phyloP scores from a whole-genome alignment of 2,797 vertebrate species.

The Knipowitschia caucasica region DNA sequence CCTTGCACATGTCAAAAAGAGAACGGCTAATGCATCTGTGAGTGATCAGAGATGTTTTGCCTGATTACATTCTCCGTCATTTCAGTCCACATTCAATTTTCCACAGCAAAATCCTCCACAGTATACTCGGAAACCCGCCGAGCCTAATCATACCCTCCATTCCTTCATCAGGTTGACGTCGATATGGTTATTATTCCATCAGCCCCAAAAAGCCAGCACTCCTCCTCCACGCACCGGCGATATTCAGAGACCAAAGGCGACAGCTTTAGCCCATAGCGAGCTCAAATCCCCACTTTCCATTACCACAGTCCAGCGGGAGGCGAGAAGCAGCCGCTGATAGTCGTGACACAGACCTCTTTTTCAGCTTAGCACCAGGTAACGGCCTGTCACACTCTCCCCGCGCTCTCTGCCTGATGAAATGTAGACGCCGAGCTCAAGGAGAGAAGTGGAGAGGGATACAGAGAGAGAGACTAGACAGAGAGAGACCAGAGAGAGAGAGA shows the following conservation, averaged over 20 bases:
- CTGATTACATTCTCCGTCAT: not conserved
- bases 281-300: slow-evolving; percentile 1
- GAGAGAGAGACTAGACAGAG: not conserved
- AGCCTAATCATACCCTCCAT: slow-evolving; percentile 8
- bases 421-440: slow-evolving; percentile 10
- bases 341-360: slow-evolving; percentile 26
- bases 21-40: not conserved
- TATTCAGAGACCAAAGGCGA: slow-evolving; percentile 2
- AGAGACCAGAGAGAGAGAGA: no score
- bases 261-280: slow-evolving; percentile 3
- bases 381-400: slow-evolving; percentile 19
- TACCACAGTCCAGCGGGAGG: slow-evolving; percentile 6
- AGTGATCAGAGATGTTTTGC: not conserved
- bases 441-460: not conserved
- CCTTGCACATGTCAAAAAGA: not conserved
- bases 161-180: slow-evolving; percentile 12
- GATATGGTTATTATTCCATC: not conserved
- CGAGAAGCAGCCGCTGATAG: slow-evolving; percentile 34
- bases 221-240: not conserved
- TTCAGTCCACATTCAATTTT: not conserved
- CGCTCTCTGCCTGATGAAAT: slow-evolving; percentile 26
- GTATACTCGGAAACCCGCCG: no score
- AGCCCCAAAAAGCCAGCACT: not conserved
- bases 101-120: not conserved
- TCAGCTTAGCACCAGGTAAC: slow-evolving; percentile 31